phyloP scores from a whole-genome alignment of 2,888 invertebrate genomes.

The Heliconius sara region DNA sequence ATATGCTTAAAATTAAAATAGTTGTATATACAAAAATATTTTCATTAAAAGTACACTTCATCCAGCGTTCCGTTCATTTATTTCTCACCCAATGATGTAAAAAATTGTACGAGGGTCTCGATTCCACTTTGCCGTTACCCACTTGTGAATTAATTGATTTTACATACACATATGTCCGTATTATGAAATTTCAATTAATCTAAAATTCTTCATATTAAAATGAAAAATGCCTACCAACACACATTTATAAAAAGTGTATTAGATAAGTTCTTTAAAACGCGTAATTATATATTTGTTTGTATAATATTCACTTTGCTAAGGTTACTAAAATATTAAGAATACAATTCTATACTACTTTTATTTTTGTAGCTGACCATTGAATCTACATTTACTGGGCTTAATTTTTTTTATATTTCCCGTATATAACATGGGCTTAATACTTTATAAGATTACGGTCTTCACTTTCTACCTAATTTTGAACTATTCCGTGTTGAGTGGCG shows the following conservation, averaged over 20 bases:
- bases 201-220: background rate
- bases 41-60: background rate
- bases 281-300: no score
- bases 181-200: constrained; percentile 22
- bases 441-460: no score
- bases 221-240: background rate
- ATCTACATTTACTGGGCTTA: no score
- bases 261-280: no score
- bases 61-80: background rate
- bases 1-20: background rate
- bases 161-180: background rate
- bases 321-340: no score
- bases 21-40: background rate
- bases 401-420: no score
- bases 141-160: constrained; percentile 7
- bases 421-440: no score
- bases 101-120: constrained; percentile 14
- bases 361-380: no score
- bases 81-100: constrained; percentile 21
- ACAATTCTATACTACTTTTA: no score
- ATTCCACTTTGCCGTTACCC: constrained; percentile 11
- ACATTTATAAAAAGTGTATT: background rate
- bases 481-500: no score
- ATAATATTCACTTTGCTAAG: no score
- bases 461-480: no score